Evolutionary conservation across 2,888 invertebrate genomes (phyloP), one percentile per base, ranked within the genome.

Genomic region (Xylota sylvarum): DNA sequence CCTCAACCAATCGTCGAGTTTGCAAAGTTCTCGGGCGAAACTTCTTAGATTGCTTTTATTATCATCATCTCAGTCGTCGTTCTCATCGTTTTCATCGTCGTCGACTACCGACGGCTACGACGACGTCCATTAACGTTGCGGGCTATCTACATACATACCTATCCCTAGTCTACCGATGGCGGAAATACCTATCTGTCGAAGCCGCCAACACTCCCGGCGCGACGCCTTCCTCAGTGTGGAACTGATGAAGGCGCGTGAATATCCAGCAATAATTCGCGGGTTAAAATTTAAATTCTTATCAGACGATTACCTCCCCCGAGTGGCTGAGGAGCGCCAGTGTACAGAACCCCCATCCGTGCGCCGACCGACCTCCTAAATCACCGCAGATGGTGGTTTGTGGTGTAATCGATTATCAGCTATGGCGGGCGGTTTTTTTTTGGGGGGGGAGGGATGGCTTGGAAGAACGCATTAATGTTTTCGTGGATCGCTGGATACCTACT

Each of bases 1-100:
- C 32, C 69, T 43, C 46, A 30, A 43, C 72, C n/a, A 35, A 19
- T 19, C 19, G 43, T 23, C 23, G 50, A 78, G 69, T 73, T 82
- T 60, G 17, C 40, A 82, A 87, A 83, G 83, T 87, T 87, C 74
- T 48, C 30, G 35, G 62, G 64, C 65, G 76, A 88, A 88, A 89
- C 87, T 89, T 89, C 89, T 88, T 88, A 89, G 88, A 89, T 89
- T 88, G 88, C 88, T 88, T 89, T 88, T 88, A 88, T 89, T 88
- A 89, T 89, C 88, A 88, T 82, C 81, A 58, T 74, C 58, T 58
- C 65, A 69, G 52, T 70, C 55, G 64, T 19, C 50, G 19, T 60
- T 19, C 7, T 19, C 48, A 2, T 12, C 30, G 5, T 10, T 2
- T 0, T 14, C n/a, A 17, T 19, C 30, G 4, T 52, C 35, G 17